These are phyloP conservation scores for Cerastis leucographa DNA, from an alignment of 2,888 invertebrate species.

Conservation along the genomic window DNA sequence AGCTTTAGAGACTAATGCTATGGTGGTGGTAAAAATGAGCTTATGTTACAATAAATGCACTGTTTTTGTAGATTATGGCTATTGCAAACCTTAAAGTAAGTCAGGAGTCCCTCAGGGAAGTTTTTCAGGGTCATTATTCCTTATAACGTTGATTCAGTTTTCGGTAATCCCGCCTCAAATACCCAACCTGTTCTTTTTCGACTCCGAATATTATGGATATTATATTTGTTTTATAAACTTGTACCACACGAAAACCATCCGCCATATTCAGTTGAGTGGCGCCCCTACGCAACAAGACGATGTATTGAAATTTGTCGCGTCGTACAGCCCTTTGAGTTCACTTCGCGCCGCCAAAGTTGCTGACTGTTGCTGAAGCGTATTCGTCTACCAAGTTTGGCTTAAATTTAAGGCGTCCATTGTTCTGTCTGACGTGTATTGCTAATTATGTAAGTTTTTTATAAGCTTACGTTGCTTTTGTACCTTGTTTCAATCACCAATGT, in stretches of 20 bases:
- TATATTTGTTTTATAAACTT: slow-evolving; percentile 54
- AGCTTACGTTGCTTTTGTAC: slow-evolving; percentile 15
- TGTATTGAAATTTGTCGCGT: slow-evolving; percentile 88
- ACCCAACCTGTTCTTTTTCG: background rate
- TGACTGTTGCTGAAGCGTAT: slow-evolving; percentile 68
- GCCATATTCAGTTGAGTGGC: slow-evolving; percentile 80
- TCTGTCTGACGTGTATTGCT: slow-evolving; percentile 48
- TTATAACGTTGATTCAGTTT: background rate
- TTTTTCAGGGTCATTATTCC: background rate
- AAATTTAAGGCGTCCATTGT: slow-evolving; percentile 59
- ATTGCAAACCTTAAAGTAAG: background rate
- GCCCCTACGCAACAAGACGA: slow-evolving; percentile 76
- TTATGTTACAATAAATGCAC: rapidly evolving
- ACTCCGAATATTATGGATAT: background rate
- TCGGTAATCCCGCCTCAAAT: background rate
- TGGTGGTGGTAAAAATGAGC: background rate
- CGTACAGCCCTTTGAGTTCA: slow-evolving; percentile 71
- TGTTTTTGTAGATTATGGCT: background rate
- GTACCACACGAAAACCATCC: slow-evolving; percentile 70
- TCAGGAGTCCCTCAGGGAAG: slow-evolving; percentile 5
- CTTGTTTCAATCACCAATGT: slow-evolving; percentile 10
- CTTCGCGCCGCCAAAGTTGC: slow-evolving; percentile 72
- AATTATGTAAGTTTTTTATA: slow-evolving; percentile 48
- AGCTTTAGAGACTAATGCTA: background rate
- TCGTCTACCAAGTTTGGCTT: slow-evolving; percentile 54